A percentile compares a stretch with the other conserved stretches of the same genome.
Evolutionary conservation across 2,113 vertebrate genomes (phyloP).

Genomic region (Penelope pileata): DNA sequence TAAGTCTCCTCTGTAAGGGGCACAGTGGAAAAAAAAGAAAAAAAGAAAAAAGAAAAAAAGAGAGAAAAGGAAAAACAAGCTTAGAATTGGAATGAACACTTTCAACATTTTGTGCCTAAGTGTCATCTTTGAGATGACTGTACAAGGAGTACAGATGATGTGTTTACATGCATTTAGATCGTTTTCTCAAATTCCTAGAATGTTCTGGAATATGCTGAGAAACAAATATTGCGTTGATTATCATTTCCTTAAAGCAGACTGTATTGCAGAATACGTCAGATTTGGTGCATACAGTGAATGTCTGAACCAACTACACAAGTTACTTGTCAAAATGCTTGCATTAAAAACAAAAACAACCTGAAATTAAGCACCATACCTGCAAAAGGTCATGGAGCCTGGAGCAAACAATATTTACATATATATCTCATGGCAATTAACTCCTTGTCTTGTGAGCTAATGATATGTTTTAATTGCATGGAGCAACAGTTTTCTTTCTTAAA

Average conservation of each 20-base stretch:
- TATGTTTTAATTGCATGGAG: constrained; percentile 19
- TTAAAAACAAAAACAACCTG: neutral
- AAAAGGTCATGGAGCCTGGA: neutral
- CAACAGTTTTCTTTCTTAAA: neutral
- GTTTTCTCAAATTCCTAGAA: neutral
- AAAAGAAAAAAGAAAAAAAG: neutral
- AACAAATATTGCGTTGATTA: constrained; percentile 11
- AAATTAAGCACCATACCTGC: neutral
- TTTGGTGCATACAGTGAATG: neutral
- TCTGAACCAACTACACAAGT: neutral
- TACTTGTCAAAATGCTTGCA: neutral
- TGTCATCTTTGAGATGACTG: neutral
- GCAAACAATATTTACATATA: constrained; percentile 23
- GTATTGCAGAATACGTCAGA: neutral
- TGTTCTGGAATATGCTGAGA: neutral
- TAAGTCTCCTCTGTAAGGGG: neutral
- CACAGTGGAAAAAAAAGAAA: neutral
- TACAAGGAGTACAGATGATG: neutral
- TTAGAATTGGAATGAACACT: neutral
- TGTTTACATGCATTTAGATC: neutral
- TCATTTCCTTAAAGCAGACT: neutral
- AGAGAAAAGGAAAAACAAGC: neutral
- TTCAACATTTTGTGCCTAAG: neutral
- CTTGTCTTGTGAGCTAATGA: constrained; percentile 21
- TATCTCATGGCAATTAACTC: constrained; percentile 20